Conservation (phyloP, 1,140 invertebrate genomes). For the Babylonia areolata region DNA sequence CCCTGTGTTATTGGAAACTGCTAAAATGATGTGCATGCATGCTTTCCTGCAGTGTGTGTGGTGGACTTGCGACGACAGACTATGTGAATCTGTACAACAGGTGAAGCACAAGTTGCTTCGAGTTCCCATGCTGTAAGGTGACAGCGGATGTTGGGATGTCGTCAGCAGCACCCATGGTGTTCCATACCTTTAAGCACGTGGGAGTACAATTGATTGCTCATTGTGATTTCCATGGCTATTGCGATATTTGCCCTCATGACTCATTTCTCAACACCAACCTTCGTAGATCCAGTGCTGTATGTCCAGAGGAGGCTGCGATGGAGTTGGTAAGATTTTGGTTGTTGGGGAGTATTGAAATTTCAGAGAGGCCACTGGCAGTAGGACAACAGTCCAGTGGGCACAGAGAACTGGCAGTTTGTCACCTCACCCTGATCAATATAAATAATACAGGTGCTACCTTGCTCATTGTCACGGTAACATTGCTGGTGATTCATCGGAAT, state of each 20-base stretch:
- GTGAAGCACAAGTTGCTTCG: too few species aligned
- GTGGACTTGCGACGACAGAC: not conserved
- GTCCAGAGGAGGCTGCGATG: not conserved
- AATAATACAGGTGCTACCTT: constrained; percentile 19
- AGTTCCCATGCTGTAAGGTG: too few species aligned
- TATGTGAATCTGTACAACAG: not conserved
- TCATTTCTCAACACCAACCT: not conserved
- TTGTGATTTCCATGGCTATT: not conserved
- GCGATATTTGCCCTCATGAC: not conserved
- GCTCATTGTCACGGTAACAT: not conserved
- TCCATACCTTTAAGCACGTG: not conserved
- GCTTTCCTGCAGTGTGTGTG: not conserved
- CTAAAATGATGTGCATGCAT: not conserved
- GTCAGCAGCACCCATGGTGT: not conserved
- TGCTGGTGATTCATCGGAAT: not conserved
- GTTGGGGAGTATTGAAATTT: not conserved
- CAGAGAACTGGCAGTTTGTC: not conserved
- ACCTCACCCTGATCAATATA: not conserved
- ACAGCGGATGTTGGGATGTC: too few species aligned
- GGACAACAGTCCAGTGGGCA: not conserved
- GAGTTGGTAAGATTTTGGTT: not conserved
- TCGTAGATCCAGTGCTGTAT: not conserved
- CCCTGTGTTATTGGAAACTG: not conserved
- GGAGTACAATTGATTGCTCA: too few species aligned
- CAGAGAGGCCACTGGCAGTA: not conserved